A percentile compares a stretch with the other conserved stretches of the same genome.
Conservation (phyloP, 2,113 vertebrate species). For the Ptilonorhynchus violaceus region DNA sequence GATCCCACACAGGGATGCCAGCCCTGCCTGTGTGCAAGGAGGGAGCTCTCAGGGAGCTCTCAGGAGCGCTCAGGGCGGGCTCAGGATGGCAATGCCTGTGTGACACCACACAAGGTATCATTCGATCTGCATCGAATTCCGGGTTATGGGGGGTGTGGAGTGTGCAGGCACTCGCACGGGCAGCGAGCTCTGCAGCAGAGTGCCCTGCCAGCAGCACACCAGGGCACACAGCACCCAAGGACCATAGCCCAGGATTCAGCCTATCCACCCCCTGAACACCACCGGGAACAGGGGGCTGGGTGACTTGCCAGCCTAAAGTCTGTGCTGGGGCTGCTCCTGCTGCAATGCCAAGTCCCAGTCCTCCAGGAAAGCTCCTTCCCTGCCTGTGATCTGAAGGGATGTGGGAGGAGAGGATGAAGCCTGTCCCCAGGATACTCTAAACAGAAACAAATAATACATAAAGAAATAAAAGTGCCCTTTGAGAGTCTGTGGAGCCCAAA, state of each 20-base stretch:
- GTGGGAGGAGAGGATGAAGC: neutral
- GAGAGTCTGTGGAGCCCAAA: neutral
- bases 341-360: neutral
- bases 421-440: neutral
- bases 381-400: accelerated
- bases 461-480: neutral
- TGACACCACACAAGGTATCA: neutral
- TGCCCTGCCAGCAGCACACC: neutral
- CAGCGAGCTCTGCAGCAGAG: neutral
- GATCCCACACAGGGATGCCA: neutral
- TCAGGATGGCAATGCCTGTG: neutral
- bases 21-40: neutral
- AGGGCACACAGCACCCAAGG: neutral
- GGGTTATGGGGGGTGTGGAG: too few species aligned
- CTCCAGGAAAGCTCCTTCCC: neutral
- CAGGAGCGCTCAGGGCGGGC: neutral
- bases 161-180: too few species aligned
- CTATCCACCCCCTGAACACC: neutral
- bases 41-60: neutral
- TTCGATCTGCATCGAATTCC: neutral
- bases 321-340: neutral
- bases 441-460: neutral
- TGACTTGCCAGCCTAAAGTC: neutral
- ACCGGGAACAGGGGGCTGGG: neutral
- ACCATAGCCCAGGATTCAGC: neutral